Evolutionary conservation across 2,888 invertebrate species (phyloP).

Genomic region (Hemaris fuciformis): DNA sequence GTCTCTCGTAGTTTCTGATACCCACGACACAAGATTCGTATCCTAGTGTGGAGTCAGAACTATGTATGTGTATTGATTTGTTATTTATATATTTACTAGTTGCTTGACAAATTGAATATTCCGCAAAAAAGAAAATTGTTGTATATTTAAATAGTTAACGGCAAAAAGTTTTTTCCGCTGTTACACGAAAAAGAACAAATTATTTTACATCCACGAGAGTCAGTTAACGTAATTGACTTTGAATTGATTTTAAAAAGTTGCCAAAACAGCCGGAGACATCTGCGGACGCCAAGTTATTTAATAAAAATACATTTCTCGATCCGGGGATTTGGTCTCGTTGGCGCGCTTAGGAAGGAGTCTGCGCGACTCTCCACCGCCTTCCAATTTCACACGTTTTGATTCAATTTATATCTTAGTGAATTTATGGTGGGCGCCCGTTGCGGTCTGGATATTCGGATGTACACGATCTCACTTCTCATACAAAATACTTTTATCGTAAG

Average conservation of each 20-base stretch:
- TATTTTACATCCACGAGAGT: neutral
- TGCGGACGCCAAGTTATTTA: constrained; percentile 59
- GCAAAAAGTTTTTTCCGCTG: neutral
- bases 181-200: neutral
- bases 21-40: no score
- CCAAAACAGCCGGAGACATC: constrained; percentile 38
- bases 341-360: constrained; percentile 32
- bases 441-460: neutral
- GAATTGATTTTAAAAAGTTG: constrained; percentile 51
- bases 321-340: constrained; percentile 44
- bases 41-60: no score
- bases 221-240: constrained; percentile 22
- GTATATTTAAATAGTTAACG: neutral
- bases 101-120: no score
- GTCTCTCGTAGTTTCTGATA: no score
- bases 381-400: constrained; percentile 39
- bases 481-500: neutral
- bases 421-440: neutral
- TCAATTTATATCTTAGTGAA: constrained; percentile 13
- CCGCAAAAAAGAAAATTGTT: no score
- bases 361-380: constrained; percentile 18
- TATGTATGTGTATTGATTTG: no score
- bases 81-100: no score
- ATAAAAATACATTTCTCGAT: constrained; percentile 61
- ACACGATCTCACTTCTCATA: neutral